A percentile compares a stretch with the other conserved stretches of the same genome.
These are phyloP conservation scores for Dreissena rostriformis DNA, from an alignment of 1,140 invertebrate genomes.

Conservation along the genomic window DNA sequence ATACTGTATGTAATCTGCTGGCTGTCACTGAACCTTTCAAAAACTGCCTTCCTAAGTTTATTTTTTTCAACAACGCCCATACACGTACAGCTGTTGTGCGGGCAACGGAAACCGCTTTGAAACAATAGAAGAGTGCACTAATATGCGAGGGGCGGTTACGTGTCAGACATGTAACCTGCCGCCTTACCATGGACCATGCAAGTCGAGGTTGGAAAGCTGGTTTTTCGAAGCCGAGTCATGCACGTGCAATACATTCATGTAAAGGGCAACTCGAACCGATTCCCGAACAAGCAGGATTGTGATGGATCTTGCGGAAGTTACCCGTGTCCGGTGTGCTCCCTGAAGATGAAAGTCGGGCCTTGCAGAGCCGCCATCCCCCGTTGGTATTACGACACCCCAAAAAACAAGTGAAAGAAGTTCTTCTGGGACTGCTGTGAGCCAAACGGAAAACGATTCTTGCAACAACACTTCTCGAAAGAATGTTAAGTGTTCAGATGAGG, in stretches of 20 bases:
- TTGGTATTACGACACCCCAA: slow-evolving; percentile 84
- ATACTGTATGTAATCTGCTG: no score
- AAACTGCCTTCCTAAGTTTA: no score
- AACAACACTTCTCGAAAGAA: neutral
- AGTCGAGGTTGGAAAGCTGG: slow-evolving; percentile 69
- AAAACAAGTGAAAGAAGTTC: slow-evolving; percentile 71
- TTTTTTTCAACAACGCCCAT: slow-evolving; percentile 78
- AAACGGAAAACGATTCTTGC: slow-evolving; percentile 64
- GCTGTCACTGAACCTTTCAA: no score
- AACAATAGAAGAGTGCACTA: slow-evolving; percentile 66
- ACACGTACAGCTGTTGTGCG: slow-evolving; percentile 79
- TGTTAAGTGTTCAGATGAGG: slow-evolving; percentile 10
- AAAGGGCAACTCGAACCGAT: slow-evolving; percentile 40
- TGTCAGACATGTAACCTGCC: slow-evolving; percentile 51
- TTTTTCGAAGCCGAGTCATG: slow-evolving; percentile 77
- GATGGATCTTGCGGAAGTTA: slow-evolving; percentile 35
- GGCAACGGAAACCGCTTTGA: slow-evolving; percentile 81
- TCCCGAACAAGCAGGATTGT: slow-evolving; percentile 23
- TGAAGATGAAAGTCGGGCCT: slow-evolving; percentile 81
- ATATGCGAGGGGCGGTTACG: slow-evolving; percentile 43
- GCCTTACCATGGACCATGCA: slow-evolving; percentile 73
- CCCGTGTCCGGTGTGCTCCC: slow-evolving; percentile 37
- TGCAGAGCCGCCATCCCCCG: slow-evolving; percentile 85
- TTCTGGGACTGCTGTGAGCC: slow-evolving; percentile 78
- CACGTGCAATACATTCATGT: slow-evolving; percentile 69